These are phyloP conservation scores for Lates calcarifer DNA, from an alignment of 2,113 vertebrate species.

Conservation along the genomic window DNA sequence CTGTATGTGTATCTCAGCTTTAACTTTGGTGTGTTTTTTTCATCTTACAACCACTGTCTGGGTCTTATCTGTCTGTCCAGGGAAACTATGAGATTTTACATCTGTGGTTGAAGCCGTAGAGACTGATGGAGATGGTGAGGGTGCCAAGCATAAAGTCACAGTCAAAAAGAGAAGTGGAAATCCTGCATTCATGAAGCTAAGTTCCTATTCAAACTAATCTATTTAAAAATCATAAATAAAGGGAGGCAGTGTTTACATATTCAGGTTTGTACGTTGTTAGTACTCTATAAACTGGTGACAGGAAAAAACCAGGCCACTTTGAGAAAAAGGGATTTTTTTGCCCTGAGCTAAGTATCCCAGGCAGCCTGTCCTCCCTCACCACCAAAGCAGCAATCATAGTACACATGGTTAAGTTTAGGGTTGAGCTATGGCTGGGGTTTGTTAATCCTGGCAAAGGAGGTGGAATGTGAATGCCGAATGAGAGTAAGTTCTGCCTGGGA, in stretches of 20 bases:
- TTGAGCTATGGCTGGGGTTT: not conserved
- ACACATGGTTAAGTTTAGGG: not conserved
- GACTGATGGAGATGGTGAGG: not conserved
- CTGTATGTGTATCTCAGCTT: slow-evolving; percentile 6
- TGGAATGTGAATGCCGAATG: not conserved
- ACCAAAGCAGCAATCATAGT: not conserved
- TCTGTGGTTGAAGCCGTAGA: not conserved
- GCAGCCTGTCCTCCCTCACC: not conserved
- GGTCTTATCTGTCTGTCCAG: not conserved
- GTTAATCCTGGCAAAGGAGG: not conserved
- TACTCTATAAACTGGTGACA: not conserved
- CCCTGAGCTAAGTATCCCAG: not conserved
- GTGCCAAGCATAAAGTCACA: no score
- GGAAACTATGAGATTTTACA: not conserved
- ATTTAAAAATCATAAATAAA: not conserved
- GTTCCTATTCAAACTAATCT: not conserved
- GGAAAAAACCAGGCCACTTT: not conserved
- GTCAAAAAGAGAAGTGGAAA: slow-evolving; percentile 10
- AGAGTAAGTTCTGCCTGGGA: not conserved
- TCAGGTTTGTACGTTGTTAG: not conserved
- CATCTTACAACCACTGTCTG: slow-evolving; percentile 9
- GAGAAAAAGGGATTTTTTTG: accelerated
- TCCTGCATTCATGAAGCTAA: not conserved
- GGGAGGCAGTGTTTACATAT: not conserved
- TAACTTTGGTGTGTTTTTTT: slow-evolving; percentile 5